These are phyloP conservation scores for Caerostris darwini DNA, from an alignment of 1,140 invertebrate species.

Conservation along the genomic window DNA sequence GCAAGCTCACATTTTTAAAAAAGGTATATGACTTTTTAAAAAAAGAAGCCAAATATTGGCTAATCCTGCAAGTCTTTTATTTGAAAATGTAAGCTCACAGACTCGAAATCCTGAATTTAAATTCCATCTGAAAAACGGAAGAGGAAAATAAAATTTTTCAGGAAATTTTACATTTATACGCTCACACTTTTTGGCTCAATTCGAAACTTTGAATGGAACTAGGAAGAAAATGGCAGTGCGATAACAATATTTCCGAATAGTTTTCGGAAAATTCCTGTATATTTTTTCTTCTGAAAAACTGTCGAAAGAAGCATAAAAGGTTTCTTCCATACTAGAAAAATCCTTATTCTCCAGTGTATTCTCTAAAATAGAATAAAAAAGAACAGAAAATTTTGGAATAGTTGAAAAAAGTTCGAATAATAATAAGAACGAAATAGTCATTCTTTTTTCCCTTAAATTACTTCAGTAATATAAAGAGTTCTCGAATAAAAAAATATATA, in stretches of 20 bases:
- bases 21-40: background rate
- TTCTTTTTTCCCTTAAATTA: no score
- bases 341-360: background rate
- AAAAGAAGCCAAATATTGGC: background rate
- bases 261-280: background rate
- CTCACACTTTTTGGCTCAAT: no score
- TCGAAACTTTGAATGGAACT: no score
- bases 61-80: background rate
- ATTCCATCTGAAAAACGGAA: no score
- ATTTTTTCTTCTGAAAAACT: background rate
- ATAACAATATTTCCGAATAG: slow-evolving; percentile 15
- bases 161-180: no score
- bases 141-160: no score
- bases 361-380: no score
- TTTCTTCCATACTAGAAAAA: background rate
- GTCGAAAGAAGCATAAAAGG: slow-evolving; percentile 15
- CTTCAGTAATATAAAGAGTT: no score
- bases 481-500: no score
- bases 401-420: background rate
- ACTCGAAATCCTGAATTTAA: no score
- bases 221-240: background rate
- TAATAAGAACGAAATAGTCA: background rate
- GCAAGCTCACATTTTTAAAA: background rate
- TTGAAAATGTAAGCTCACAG: background rate
- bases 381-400: background rate